Evolutionary conservation across 1,140 invertebrate species (phyloP).

Genomic region (Propsilocerus akamusi): DNA sequence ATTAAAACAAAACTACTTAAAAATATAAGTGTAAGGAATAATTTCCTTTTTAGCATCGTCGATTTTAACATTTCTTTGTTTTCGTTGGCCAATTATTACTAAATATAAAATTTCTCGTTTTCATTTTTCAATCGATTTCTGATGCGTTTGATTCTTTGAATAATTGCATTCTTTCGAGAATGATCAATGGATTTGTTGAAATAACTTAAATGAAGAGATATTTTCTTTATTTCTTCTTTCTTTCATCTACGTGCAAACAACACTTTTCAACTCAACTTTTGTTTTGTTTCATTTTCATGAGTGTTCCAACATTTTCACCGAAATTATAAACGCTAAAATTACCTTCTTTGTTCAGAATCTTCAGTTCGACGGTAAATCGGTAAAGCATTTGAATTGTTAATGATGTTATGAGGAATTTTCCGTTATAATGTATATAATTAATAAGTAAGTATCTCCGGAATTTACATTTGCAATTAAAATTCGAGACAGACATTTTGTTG

Average conservation of each 20-base stretch:
- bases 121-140: background rate
- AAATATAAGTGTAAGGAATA: background rate
- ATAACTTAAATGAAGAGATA: background rate
- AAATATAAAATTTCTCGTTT: background rate
- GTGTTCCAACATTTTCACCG: background rate
- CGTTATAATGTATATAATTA: too few relatives aligned
- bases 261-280: too few relatives aligned
- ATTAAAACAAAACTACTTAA: background rate
- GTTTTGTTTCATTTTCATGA: background rate
- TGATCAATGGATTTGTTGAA: background rate
- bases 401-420: too few relatives aligned
- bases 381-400: too few relatives aligned
- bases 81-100: background rate
- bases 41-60: background rate
- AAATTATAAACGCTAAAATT: too few relatives aligned
- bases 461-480: too few relatives aligned
- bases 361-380: too few relatives aligned
- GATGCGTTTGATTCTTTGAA: background rate
- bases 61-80: background rate
- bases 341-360: too few relatives aligned
- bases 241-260: too few relatives aligned
- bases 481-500: too few relatives aligned
- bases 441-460: too few relatives aligned
- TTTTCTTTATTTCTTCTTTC: too few relatives aligned
- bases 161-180: background rate